Conservation (phyloP, 2,797 vertebrate genomes). For the Protosalanx chinensis region DNA sequence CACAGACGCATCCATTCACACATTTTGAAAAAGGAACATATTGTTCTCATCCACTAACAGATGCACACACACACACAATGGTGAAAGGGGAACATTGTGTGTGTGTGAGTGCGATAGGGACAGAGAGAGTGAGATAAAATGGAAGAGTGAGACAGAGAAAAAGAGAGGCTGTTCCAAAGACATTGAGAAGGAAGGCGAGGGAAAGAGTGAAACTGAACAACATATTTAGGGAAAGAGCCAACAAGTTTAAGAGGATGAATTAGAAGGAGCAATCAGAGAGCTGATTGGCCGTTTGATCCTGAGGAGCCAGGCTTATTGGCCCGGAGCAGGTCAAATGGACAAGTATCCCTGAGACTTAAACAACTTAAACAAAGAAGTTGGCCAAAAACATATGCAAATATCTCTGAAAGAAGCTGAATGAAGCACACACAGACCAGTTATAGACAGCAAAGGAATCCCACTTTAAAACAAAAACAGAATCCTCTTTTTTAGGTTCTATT, state of each 20-base stretch:
- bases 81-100: constrained; percentile 1
- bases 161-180: constrained; percentile 10
- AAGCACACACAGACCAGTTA: constrained; percentile 53
- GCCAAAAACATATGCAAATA: constrained; percentile 45
- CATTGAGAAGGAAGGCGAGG: constrained; percentile 23
- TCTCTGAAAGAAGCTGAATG: constrained; percentile 48
- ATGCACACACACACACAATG: not conserved
- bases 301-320: constrained; percentile 57
- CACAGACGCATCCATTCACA: constrained; percentile 29
- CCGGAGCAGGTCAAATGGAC: constrained; percentile 54
- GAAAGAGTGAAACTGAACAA: constrained; percentile 28
- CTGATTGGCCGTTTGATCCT: constrained; percentile 59
- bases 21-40: constrained; percentile 1
- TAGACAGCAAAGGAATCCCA: constrained; percentile 56
- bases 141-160: not conserved
- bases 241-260: constrained; percentile 41
- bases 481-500: not conserved
- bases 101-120: constrained; percentile 8
- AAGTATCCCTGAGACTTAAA: constrained; percentile 45
- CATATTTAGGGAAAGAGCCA: constrained; percentile 26
- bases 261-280: constrained; percentile 47
- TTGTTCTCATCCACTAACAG: not conserved
- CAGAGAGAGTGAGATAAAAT: not conserved
- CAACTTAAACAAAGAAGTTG: constrained; percentile 37
- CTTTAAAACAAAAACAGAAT: constrained; percentile 60